Base-by-base conservation (phyloP, 2,888 invertebrate species). In the Sesia apiformis region DNA sequence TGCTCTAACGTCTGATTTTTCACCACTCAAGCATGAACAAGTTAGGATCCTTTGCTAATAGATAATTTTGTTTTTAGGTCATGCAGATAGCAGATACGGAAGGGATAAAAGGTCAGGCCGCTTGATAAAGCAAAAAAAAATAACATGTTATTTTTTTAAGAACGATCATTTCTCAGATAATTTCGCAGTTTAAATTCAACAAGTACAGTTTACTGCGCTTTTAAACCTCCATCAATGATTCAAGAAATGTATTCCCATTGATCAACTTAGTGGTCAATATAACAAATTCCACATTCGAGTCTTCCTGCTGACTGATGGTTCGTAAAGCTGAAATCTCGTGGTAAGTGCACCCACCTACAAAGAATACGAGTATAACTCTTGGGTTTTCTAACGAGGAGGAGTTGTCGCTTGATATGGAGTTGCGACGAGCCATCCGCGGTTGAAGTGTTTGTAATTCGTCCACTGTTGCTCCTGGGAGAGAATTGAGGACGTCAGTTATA, bases 341-440 rank as follows among this genome's bases (percentile, higher is more conserved):
- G 84, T 94, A 97, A 0, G 99, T 99, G 74, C 98, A 97, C 0
- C 99, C 99, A 4, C 99, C 99, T 8, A 99, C 93, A 76, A 98
- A 98, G 80, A 98, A 97, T 0, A 99, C 97, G 0, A 99, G 87
- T 5, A 98, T 93, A 3, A 97, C 94, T 62, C 91, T 90, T 0
- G 93, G 91, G 46, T 91, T 90, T 63, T 94, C 92, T 50, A 83
- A 70, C 0, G 84, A 70, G 0, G 80, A 83, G 3, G 93, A 92
- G 57, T 87, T 90, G 53, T 92, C 92, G 62, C 91, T 92, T 0
- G 91, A 90, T 23, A 91, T 87, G 0, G 92, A 91, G 55, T 90
- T 90, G 4, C 91, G 88, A 55, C 92, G 88, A 0, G 88, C 83
- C 67, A 90, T 91, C 0, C 92, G 90, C 0, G 91, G 91, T 58